phyloP scores from a whole-genome alignment of 2,888 invertebrate species.

The Digitonthophagus gazella region DNA sequence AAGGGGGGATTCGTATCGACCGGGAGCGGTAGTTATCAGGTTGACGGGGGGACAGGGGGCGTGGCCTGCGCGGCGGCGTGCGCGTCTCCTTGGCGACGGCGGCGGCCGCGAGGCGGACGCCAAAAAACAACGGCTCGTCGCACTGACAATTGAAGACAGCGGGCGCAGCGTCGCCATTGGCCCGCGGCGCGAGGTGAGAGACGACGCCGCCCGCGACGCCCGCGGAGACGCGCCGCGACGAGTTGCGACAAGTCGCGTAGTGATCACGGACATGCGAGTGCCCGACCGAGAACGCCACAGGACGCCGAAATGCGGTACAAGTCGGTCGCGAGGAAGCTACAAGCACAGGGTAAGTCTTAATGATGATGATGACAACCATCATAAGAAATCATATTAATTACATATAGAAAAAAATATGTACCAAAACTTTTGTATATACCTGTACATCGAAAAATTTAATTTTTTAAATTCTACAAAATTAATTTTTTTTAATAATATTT shows the following conservation, averaged over 20 bases:
- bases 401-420: too few species aligned
- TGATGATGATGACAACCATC: neutral
- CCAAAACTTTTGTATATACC: too few species aligned
- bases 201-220: slow-evolving; percentile 28
- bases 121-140: neutral
- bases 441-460: too few species aligned
- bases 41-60: neutral
- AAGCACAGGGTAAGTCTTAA: slow-evolving; percentile 65
- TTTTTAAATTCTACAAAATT: too few species aligned
- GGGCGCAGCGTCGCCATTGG: neutral
- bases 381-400: too few species aligned
- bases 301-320: slow-evolving; percentile 64
- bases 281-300: slow-evolving; percentile 21
- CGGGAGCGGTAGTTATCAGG: neutral
- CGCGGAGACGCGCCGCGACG: slow-evolving; percentile 49
- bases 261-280: slow-evolving; percentile 36
- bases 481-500: too few species aligned
- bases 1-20: neutral
- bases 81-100: neutral
- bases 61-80: neutral
- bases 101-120: neutral
- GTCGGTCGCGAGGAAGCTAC: slow-evolving; percentile 68
- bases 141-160: neutral
- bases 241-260: slow-evolving; percentile 24
- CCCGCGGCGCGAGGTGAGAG: neutral